phyloP scores from a whole-genome alignment of 2,888 invertebrate genomes.

The Timema podura region DNA sequence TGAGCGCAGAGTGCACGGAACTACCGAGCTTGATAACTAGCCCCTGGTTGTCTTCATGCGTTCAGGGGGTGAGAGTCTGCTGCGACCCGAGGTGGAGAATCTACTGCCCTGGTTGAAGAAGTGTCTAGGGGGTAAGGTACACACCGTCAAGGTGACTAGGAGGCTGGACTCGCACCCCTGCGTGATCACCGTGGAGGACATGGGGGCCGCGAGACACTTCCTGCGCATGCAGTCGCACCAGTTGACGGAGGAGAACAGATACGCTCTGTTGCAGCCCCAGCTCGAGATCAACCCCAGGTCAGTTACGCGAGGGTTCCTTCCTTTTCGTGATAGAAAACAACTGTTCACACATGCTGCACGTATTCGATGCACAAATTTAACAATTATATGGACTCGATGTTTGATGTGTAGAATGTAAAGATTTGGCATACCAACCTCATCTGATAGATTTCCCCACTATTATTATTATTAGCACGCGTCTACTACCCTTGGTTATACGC shows the following conservation, averaged over 20 bases:
- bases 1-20: too few relatives aligned
- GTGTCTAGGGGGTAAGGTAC: constrained; percentile 72
- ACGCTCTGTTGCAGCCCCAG: constrained; percentile 81
- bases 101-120: constrained; percentile 75
- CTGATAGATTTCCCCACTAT: too few relatives aligned
- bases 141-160: constrained; percentile 76
- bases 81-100: constrained; percentile 70
- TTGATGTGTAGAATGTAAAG: too few relatives aligned
- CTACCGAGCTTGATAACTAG: too few relatives aligned
- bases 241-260: constrained; percentile 78
- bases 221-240: constrained; percentile 82
- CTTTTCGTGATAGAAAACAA: too few relatives aligned
- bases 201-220: constrained; percentile 95
- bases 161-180: constrained; percentile 88
- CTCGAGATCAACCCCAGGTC: constrained; percentile 92
- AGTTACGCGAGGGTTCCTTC: neutral
- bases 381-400: too few relatives aligned
- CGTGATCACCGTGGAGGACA: constrained; percentile 91
- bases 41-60: too few relatives aligned
- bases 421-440: too few relatives aligned
- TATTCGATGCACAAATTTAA: too few relatives aligned
- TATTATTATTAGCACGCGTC: too few relatives aligned
- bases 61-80: constrained; percentile 63
- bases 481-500: too few relatives aligned
- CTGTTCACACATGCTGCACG: too few relatives aligned